Evolutionary conservation across 2,113 vertebrate species (phyloP).

Genomic region (Tragelaphus scriptus): DNA sequence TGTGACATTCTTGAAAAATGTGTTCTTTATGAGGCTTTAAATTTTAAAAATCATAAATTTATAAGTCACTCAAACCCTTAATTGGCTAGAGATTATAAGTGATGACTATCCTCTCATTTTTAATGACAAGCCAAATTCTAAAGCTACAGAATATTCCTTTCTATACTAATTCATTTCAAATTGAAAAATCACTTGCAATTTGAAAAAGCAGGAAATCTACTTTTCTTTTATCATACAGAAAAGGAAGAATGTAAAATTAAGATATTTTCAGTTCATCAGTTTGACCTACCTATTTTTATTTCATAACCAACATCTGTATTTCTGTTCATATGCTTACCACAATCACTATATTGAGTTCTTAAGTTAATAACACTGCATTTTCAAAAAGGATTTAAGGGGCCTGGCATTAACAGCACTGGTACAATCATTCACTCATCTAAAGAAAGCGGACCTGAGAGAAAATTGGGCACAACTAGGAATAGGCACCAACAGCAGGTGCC

Average conservation of each 20-base stretch:
- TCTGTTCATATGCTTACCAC: neutral
- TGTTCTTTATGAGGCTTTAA: neutral
- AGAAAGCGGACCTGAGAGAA: neutral
- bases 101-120: neutral
- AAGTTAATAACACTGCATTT: neutral
- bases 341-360: neutral
- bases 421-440: neutral
- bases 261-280: neutral
- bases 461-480: neutral
- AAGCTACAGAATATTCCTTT: neutral
- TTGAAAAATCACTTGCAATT: conserved; percentile 33
- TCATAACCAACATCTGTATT: neutral
- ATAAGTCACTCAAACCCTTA: neutral
- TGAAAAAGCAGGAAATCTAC: neutral
- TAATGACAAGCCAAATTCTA: neutral
- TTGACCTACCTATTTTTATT: neutral
- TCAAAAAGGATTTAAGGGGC: neutral
- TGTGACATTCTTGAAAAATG: neutral
- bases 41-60: conserved; percentile 12
- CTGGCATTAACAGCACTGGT: neutral
- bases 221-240: neutral
- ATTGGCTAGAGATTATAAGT: neutral
- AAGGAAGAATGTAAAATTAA: neutral
- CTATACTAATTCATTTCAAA: neutral
- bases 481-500: neutral